A percentile compares a stretch with the other conserved stretches of the same genome.
phyloP scores from a whole-genome alignment of 1,140 invertebrate species.

The Sitobion miscanthi region DNA sequence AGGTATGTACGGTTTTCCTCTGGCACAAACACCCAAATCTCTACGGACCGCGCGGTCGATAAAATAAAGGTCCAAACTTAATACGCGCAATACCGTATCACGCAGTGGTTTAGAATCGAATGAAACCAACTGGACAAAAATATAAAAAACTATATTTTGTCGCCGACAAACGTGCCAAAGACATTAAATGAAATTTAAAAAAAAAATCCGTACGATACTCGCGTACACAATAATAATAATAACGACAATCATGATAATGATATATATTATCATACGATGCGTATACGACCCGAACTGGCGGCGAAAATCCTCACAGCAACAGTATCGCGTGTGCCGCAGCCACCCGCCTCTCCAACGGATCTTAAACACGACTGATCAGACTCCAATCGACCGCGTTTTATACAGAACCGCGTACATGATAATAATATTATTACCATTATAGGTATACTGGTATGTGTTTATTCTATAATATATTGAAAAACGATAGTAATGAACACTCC shows the following conservation, averaged over 20 bases:
- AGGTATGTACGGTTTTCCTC: too few relatives aligned
- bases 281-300: background rate
- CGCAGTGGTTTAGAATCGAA: too few relatives aligned
- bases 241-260: background rate
- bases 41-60: too few relatives aligned
- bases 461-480: background rate
- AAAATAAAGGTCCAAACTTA: too few relatives aligned
- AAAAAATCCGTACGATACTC: background rate
- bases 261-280: background rate
- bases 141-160: too few relatives aligned
- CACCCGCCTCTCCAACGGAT: background rate
- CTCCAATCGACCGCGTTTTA: background rate
- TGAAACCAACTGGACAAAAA: too few relatives aligned
- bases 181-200: background rate
- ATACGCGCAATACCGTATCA: too few relatives aligned
- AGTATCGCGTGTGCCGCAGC: background rate
- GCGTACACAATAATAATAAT: slow-evolving; percentile 2
- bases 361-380: background rate
- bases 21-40: too few relatives aligned
- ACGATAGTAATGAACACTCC: background rate
- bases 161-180: slow-evolving; percentile 42
- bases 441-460: background rate
- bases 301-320: background rate
- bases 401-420: background rate
- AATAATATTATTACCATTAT: too few relatives aligned